A percentile compares a stretch with the other conserved stretches of the same genome.
These are phyloP conservation scores for Lissocephala sabroskyi DNA, from an alignment of 2,888 invertebrate genomes.

Conservation along the genomic window DNA sequence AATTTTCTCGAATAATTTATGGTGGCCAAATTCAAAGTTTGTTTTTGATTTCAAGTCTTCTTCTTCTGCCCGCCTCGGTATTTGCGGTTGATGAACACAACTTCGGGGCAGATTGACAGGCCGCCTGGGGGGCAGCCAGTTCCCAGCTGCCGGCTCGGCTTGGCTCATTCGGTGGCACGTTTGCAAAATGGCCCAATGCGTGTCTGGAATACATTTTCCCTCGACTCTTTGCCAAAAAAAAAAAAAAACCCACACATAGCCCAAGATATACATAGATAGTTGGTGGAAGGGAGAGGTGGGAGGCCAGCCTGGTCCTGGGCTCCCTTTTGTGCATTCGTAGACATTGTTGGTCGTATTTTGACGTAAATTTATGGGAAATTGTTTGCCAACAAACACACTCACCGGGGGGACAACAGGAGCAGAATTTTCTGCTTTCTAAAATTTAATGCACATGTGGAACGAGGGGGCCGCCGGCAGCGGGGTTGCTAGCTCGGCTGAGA, in stretches of 20 bases:
- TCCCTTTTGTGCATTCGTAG: slow-evolving; percentile 38
- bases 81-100: slow-evolving; percentile 20
- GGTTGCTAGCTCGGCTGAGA: slow-evolving; percentile 10
- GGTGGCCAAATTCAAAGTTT: slow-evolving; percentile 59
- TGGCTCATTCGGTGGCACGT: slow-evolving; percentile 69
- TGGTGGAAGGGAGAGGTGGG: too few species aligned
- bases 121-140: not conserved
- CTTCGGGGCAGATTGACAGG: not conserved
- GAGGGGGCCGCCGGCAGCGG: not conserved
- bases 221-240: slow-evolving; percentile 44
- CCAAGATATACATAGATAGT: too few species aligned
- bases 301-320: not conserved
- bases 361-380: slow-evolving; percentile 53
- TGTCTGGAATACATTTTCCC: slow-evolving; percentile 69
- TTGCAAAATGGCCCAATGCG: slow-evolving; percentile 71
- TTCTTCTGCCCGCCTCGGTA: slow-evolving; percentile 12
- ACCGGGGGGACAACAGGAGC: slow-evolving; percentile 26
- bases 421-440: slow-evolving; percentile 51
- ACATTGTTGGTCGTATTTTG: slow-evolving; percentile 42
- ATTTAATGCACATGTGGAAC: slow-evolving; percentile 32
- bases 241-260: slow-evolving; percentile 3
- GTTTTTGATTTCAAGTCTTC: slow-evolving; percentile 22
- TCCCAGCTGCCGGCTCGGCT: too few species aligned
- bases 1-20: slow-evolving; percentile 48
- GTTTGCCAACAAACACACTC: slow-evolving; percentile 40